A percentile compares a stretch with the other conserved stretches of the same genome.
Evolutionary conservation across 1,140 invertebrate genomes (phyloP).

Genomic region (Heliconius hermathena): DNA sequence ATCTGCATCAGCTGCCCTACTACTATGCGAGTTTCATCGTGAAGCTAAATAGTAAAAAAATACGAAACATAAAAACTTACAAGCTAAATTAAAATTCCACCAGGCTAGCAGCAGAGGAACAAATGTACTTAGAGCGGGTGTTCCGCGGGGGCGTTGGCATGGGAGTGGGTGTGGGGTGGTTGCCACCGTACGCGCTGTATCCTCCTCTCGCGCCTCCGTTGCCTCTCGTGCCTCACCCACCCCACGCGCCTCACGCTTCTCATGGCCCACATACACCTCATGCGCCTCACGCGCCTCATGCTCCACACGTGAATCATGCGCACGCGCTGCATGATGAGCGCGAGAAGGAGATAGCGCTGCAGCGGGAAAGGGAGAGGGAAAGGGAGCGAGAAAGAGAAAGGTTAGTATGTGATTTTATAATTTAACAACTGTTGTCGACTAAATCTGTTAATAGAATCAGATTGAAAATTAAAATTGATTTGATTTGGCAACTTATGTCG

Average conservation of each 20-base stretch:
- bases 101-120: conserved; percentile 75
- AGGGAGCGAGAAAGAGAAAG: conserved; percentile 58
- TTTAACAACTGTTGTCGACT: no score
- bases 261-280: conserved; percentile 60
- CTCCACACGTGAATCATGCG: conserved; percentile 40
- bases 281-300: conserved; percentile 51
- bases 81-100: background rate
- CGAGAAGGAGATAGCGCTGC: conserved; percentile 54
- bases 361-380: conserved; percentile 62
- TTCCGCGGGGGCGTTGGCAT: conserved; percentile 72
- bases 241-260: conserved; percentile 49
- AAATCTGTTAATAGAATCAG: no score
- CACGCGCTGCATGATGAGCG: conserved; percentile 50
- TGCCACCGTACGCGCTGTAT: conserved; percentile 74
- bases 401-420: conserved; percentile 28
- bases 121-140: conserved; percentile 75
- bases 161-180: conserved; percentile 71
- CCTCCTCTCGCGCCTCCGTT: conserved; percentile 57
- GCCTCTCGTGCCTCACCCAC: conserved; percentile 55
- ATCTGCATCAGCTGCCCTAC: no score
- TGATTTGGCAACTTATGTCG: no score
- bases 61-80: no score
- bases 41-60: no score
- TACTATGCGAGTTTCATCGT: no score
- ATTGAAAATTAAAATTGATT: no score